Percentiles rank a stretch among this genome's conserved stretches.
These are phyloP conservation scores for Felis chaus DNA, from an alignment of 2,113 vertebrate species.

Conservation along the genomic window DNA sequence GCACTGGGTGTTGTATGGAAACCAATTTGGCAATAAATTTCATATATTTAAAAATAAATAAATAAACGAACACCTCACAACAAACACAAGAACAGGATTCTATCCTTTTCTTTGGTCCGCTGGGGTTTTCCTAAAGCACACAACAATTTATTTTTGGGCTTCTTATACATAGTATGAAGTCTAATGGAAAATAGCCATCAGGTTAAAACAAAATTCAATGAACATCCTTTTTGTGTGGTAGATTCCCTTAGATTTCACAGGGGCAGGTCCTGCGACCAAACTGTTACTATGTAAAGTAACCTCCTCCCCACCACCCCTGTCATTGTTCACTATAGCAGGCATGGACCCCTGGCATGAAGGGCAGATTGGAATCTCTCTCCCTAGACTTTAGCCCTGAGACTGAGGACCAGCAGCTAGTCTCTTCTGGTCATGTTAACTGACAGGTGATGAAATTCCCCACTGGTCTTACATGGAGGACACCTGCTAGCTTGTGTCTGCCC, in stretches of 20 bases:
- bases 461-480: not conserved
- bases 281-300: not conserved
- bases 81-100: not conserved
- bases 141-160: not conserved
- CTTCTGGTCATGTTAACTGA: not conserved
- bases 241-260: not conserved
- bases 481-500: not conserved
- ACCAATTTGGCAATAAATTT: too few species aligned
- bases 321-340: accelerated
- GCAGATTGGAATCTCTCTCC: not conserved
- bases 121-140: not conserved
- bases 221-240: not conserved
- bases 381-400: not conserved
- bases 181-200: not conserved
- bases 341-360: not conserved
- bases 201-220: not conserved
- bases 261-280: not conserved
- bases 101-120: not conserved
- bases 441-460: not conserved
- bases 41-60: too few species aligned
- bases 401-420: not conserved
- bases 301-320: too few species aligned
- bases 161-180: not conserved
- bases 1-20: too few species aligned
- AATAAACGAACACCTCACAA: not conserved